These are phyloP conservation scores for Oeneis ivallda DNA, from an alignment of 2,888 invertebrate genomes.

Conservation along the genomic window DNA sequence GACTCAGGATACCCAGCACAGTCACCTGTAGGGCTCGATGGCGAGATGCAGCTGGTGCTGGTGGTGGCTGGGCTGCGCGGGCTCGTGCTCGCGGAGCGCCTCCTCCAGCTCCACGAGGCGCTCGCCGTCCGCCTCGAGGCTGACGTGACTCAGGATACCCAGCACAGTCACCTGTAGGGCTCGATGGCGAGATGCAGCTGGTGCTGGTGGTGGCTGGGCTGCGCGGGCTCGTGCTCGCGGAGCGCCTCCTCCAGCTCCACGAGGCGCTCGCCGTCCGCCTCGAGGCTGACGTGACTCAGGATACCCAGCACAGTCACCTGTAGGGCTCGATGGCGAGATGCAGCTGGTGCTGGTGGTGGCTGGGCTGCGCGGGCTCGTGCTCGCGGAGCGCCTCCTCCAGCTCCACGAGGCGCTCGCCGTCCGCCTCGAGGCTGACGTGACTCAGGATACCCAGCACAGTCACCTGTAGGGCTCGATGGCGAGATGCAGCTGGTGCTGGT, in stretches of 20 bases:
- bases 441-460: slow-evolving; percentile 42
- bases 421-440: background rate
- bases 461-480: background rate
- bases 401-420: background rate
- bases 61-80: slow-evolving; percentile 68
- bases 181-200: slow-evolving; percentile 92
- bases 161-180: slow-evolving; percentile 45
- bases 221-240: slow-evolving; percentile 89
- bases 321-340: background rate
- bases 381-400: slow-evolving; percentile 83
- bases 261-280: background rate
- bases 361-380: slow-evolving; percentile 73
- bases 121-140: background rate
- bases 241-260: slow-evolving; percentile 81
- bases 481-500: background rate
- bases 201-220: slow-evolving; percentile 76
- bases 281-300: slow-evolving; percentile 41
- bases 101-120: slow-evolving; percentile 58
- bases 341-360: background rate
- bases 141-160: slow-evolving; percentile 59
- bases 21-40: slow-evolving; percentile 76
- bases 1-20: slow-evolving; percentile 66
- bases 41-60: slow-evolving; percentile 91
- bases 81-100: slow-evolving; percentile 91
- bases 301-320: background rate